Base-by-base conservation (phyloP, 2,888 invertebrate species). In the Acrobasis repandana region DNA sequence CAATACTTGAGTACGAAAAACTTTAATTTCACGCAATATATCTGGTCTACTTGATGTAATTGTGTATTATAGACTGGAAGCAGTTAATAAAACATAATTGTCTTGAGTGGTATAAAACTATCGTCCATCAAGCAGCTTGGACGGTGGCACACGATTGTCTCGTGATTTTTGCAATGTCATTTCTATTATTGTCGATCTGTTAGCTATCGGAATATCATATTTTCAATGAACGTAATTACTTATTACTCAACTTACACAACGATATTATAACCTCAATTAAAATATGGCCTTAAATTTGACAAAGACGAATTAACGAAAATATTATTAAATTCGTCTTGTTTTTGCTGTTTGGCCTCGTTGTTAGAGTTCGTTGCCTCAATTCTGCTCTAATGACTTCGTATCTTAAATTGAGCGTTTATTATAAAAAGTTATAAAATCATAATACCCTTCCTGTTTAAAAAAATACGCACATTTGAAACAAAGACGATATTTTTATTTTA, bases 111-210 rank as follows among this genome's bases (percentile, higher is more conserved):
- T 61, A 63, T 61, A 62, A 65, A 70, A 67, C 64, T 67, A 67
- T 67, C 59, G 64, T 63, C 61, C 59, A 70, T 63, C 66, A 66
- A 65, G 56, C 59, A 63, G 43, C 58, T 63, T 64, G 60, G 63
- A 67, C 62, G 61, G 66, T 61, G 65, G 65, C 65, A 62, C 66
- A 62, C 65, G 63, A 62, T 57, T 46, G 62, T 59, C 69, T 63
- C 67, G 70, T 75, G 71, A 69, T 73, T 73, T 71, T 76, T 63
- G 70, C 75, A 76, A 71, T 75, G 74, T 76, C 75, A 71, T 73
- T 73, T 74, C 68, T 71, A 73, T 74, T 69, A 66, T 61, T 64
- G 52, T 38, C 54, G 38, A 54, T 62, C 66, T 50, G 62, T 49
- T 58, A 56, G 60, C 57, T 63, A 59, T 64, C 59, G 59, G 61